Percentiles rank a stretch among this genome's conserved stretches.
phyloP scores from a whole-genome alignment of 2,113 vertebrate species.

The Sceloporus undulatus region DNA sequence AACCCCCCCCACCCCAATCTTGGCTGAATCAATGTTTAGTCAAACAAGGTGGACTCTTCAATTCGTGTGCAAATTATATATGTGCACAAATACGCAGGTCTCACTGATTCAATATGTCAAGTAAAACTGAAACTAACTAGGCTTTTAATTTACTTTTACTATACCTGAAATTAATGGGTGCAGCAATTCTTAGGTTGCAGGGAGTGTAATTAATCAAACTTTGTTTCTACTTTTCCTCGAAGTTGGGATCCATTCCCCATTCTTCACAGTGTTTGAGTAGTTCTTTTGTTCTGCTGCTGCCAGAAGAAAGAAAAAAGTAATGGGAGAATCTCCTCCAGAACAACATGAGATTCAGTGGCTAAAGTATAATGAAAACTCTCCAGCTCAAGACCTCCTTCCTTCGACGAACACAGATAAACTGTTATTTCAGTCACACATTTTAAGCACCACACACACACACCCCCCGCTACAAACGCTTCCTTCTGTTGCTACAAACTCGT shows the following conservation, averaged over 20 bases:
- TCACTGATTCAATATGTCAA: no score
- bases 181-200: neutral
- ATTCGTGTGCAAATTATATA: no score
- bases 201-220: neutral
- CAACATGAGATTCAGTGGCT: constrained; percentile 20
- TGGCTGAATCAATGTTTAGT: neutral
- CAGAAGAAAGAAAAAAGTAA: neutral
- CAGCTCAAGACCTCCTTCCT: neutral
- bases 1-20: neutral
- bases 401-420: neutral
- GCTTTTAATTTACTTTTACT: neutral
- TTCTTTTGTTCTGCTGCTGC: constrained; percentile 5
- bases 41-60: no score
- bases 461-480: constrained; percentile 17
- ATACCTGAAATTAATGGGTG: neutral
- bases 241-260: neutral
- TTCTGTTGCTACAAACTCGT: no score
- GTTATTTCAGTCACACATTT: neutral
- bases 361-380: constrained; percentile 34
- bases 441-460: constrained; percentile 6
- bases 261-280: neutral
- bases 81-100: no score
- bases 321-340: constrained; percentile 20
- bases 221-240: neutral
- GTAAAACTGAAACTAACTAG: no score